Evolutionary conservation across 2,888 invertebrate species (phyloP).

Genomic region (Malachius bipustulatus): DNA sequence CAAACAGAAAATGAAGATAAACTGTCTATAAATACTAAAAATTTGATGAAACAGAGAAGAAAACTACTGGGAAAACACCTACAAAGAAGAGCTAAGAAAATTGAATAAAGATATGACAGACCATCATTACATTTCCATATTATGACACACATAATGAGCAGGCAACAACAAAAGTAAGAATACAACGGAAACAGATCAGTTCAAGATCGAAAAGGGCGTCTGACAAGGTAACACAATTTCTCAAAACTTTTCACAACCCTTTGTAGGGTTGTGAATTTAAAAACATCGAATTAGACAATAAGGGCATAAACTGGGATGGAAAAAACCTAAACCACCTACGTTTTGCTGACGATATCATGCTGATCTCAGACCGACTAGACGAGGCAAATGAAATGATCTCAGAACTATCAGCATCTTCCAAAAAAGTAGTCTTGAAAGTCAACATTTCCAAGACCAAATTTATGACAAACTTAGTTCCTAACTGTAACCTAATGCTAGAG

Average conservation of each 20-base stretch:
- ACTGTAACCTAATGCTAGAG: too few species aligned
- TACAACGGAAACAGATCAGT: slow-evolving; percentile 9
- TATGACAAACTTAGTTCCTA: slow-evolving; percentile 8
- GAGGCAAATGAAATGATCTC: slow-evolving; percentile 1
- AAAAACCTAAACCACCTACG: too few species aligned
- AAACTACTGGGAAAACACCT: too few species aligned
- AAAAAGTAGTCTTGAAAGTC: slow-evolving; percentile 3
- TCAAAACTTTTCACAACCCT: slow-evolving; percentile 9
- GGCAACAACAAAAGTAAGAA: slow-evolving; percentile 8
- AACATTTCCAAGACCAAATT: slow-evolving; percentile 7
- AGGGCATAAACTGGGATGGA: slow-evolving; percentile 10
- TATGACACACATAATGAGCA: slow-evolving; percentile 9
- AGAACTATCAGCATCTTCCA: neutral
- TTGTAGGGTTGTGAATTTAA: slow-evolving; percentile 10
- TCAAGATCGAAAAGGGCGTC: slow-evolving; percentile 8
- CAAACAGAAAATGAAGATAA: too few species aligned
- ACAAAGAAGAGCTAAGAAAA: too few species aligned
- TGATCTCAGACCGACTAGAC: too few species aligned
- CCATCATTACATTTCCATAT: too few species aligned
- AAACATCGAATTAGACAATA: slow-evolving; percentile 7
- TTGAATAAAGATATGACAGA: too few species aligned
- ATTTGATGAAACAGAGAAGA: too few species aligned
- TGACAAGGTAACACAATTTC: slow-evolving; percentile 12
- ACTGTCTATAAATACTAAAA: too few species aligned
- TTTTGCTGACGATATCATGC: too few species aligned